Evolutionary conservation across 1,140 invertebrate species (phyloP).

Genomic region (Chironomus tepperi): DNA sequence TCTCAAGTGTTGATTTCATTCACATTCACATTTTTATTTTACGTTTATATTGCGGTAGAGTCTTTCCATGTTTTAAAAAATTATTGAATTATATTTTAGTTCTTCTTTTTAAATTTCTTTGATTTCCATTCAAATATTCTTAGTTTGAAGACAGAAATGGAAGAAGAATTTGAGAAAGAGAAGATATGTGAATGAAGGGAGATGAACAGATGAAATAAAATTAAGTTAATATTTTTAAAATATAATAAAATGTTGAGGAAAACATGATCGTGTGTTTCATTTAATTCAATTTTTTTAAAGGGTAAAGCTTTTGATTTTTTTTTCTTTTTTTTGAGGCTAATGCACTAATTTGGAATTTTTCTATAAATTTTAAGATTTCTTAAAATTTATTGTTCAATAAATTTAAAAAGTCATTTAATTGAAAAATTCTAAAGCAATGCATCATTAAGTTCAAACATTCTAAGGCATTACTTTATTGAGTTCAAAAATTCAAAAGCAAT

Average conservation of each 20-base stretch:
- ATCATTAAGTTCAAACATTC: too few species aligned
- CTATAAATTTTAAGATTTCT: too few species aligned
- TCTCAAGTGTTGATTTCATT: constrained; percentile 16
- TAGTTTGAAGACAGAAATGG: not conserved
- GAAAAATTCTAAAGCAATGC: too few species aligned
- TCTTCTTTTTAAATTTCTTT: not conserved
- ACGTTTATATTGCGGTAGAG: too few species aligned
- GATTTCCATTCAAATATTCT: not conserved
- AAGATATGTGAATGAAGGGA: not conserved
- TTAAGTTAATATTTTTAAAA: constrained; percentile 3
- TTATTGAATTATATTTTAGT: not conserved
- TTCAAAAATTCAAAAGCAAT: too few species aligned
- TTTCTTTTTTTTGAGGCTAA: not conserved
- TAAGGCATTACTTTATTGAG: too few species aligned
- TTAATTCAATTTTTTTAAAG: not conserved
- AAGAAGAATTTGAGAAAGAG: not conserved
- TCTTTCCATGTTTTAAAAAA: not conserved
- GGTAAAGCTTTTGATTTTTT: too few species aligned
- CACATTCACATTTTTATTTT: not conserved
- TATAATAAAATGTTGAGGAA: not conserved
- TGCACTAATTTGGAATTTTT: not conserved
- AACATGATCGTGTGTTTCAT: not conserved
- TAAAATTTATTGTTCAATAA: too few species aligned
- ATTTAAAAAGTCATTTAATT: too few species aligned
- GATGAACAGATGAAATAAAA: not conserved